Percentiles rank a stretch among this genome's conserved stretches.
phyloP scores from a whole-genome alignment of 2,113 vertebrate genomes.

The Paedocypris sp. region DNA sequence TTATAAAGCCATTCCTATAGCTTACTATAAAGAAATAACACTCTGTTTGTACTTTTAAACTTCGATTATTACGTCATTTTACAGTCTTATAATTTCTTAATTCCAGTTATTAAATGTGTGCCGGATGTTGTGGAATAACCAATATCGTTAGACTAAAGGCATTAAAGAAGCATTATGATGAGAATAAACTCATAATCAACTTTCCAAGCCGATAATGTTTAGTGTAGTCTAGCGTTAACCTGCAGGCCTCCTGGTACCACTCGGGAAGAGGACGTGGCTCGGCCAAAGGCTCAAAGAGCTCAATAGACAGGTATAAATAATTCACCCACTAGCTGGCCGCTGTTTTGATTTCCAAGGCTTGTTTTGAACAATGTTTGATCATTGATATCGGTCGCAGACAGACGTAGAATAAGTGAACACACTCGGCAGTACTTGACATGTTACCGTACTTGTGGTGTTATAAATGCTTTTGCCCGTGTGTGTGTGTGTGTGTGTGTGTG shows the following conservation, averaged over 20 bases:
- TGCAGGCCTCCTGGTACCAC: conserved; percentile 15
- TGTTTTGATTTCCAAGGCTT: conserved; percentile 25
- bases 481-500: too few species aligned
- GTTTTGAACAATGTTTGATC: conserved; percentile 31
- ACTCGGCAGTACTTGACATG: neutral
- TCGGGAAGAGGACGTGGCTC: conserved; percentile 9
- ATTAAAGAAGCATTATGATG: neutral
- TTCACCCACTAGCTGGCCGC: conserved; percentile 18
- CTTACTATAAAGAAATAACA: too few species aligned
- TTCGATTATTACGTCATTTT: too few species aligned
- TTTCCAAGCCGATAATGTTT: neutral
- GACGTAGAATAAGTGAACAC: neutral
- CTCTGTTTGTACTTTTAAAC: too few species aligned
- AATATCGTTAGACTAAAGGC: neutral
- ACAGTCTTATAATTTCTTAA: too few species aligned
- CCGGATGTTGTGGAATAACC: neutral
- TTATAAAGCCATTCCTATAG: too few species aligned
- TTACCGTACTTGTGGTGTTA: neutral
- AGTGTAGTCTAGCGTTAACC: conserved; percentile 8
- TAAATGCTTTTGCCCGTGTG: too few species aligned
- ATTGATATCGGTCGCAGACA: conserved; percentile 6
- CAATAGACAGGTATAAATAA: conserved; percentile 29
- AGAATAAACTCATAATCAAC: neutral
- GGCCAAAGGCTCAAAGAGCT: conserved; percentile 13
- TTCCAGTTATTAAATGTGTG: neutral